These are phyloP conservation scores for Apostichopus californicus DNA, from an alignment of 35 echinoderm and acorn worm species.

Conservation along the genomic window DNA sequence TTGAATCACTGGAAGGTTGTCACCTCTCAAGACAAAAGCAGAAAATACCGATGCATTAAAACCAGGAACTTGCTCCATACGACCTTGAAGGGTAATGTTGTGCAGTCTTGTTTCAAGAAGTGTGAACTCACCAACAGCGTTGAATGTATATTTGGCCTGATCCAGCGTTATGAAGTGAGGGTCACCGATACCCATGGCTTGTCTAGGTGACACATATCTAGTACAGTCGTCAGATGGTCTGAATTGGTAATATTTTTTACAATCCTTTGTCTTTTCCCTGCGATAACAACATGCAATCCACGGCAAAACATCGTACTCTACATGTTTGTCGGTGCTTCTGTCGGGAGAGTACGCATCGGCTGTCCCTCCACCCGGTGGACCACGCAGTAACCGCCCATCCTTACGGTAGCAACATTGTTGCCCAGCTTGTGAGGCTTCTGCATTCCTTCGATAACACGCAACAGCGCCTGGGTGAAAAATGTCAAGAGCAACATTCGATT, in stretches of 20 bases:
- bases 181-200: slow-evolving; percentile 60
- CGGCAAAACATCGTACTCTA: slow-evolving; percentile 35
- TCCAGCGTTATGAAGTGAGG: slow-evolving; percentile 39
- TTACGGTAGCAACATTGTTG: slow-evolving; percentile 37
- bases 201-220: slow-evolving; percentile 47
- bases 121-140: slow-evolving; percentile 64
- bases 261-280: slow-evolving; percentile 1
- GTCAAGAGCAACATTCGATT: not conserved
- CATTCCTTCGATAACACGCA: not conserved
- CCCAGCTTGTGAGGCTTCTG: not conserved
- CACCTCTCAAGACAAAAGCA: slow-evolving; percentile 60
- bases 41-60: slow-evolving; percentile 55
- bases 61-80: slow-evolving; percentile 55
- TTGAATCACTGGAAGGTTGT: slow-evolving; percentile 36
- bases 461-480: not conserved
- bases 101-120: slow-evolving; percentile 45
- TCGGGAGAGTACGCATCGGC: slow-evolving; percentile 30
- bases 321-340: not conserved
- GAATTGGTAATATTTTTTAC: slow-evolving; percentile 60
- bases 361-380: slow-evolving; percentile 8
- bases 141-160: no score
- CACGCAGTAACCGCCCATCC: not conserved
- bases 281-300: slow-evolving; percentile 25
- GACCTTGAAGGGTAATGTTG: slow-evolving; percentile 62
- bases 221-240: slow-evolving; percentile 60